Conservation (phyloP, 2,888 invertebrate genomes). For the Apodemia mormo region DNA sequence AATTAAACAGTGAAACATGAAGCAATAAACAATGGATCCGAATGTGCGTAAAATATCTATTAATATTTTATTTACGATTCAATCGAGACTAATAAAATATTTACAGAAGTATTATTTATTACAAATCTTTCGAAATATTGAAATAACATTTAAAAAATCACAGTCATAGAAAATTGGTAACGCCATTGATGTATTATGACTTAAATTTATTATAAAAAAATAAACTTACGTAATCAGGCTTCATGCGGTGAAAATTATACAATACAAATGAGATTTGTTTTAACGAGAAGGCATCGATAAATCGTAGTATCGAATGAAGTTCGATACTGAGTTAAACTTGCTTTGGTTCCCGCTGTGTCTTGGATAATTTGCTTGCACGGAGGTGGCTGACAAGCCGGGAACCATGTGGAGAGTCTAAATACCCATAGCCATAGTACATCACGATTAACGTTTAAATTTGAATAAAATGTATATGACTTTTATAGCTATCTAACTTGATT, state of each 20-base stretch:
- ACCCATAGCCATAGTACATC: slow-evolving; percentile 21
- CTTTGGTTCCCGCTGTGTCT: slow-evolving; percentile 57
- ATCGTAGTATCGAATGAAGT: slow-evolving; percentile 49
- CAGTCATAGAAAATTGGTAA: slow-evolving; percentile 12
- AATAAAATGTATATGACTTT: slow-evolving; percentile 15
- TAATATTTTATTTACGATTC: not conserved
- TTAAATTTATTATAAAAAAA: slow-evolving; percentile 14
- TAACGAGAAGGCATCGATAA: slow-evolving; percentile 43
- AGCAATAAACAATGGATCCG: too few relatives aligned
- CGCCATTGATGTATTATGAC: slow-evolving; percentile 4
- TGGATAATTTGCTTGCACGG: slow-evolving; percentile 62
- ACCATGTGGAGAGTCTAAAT: slow-evolving; percentile 36
- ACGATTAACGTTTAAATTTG: slow-evolving; percentile 18
- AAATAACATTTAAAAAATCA: not conserved
- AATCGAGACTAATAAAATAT: not conserved
- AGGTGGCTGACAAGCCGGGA: slow-evolving; percentile 33
- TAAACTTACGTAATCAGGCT: slow-evolving; percentile 15
- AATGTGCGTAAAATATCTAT: not conserved
- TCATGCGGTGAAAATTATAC: slow-evolving; percentile 25
- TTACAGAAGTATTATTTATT: not conserved
- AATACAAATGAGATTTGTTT: slow-evolving; percentile 38
- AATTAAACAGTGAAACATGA: too few relatives aligned
- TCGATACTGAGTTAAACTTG: slow-evolving; percentile 61
- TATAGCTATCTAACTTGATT: slow-evolving; percentile 2
- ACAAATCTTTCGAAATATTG: not conserved